A percentile compares a stretch with the other conserved stretches of the same genome.
Evolutionary conservation across 2,797 vertebrate genomes (phyloP).

Genomic region (Benthosema pterotum): DNA sequence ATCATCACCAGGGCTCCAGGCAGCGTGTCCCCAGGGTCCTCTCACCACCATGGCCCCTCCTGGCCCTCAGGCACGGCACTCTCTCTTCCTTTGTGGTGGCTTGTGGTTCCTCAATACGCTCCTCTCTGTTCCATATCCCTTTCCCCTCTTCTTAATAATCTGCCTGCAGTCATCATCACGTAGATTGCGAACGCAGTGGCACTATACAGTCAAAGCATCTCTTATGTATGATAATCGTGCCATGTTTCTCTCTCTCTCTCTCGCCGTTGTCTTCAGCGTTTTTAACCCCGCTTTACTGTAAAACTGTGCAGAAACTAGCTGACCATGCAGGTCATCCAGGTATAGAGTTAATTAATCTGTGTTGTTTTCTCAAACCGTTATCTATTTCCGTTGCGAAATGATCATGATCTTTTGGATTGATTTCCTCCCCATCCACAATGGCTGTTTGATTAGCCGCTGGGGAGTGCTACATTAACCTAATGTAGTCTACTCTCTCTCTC

Average conservation of each 20-base stretch:
- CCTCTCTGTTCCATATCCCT: constrained; percentile 7
- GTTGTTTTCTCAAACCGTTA: constrained; percentile 8
- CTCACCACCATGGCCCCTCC: constrained; percentile 78
- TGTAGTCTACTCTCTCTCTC: constrained; percentile 20
- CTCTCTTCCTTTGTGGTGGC: constrained; percentile 31
- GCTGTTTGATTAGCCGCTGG: constrained; percentile 40
- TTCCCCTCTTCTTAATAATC: constrained; percentile 5
- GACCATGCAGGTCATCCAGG: background rate
- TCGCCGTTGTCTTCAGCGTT: background rate
- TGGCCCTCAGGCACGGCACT: constrained; percentile 60
- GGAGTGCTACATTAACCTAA: constrained; percentile 36
- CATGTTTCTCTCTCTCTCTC: background rate
- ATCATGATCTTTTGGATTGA: constrained; percentile 25
- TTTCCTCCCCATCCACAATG: constrained; percentile 19
- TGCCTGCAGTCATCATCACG: constrained; percentile 24
- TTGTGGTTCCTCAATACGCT: constrained; percentile 34
- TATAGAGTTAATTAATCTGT: constrained; percentile 3
- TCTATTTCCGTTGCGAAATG: constrained; percentile 7
- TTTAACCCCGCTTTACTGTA: constrained; percentile 7
- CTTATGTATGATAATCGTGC: background rate
- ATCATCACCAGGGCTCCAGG: constrained; percentile 79
- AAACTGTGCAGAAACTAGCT: constrained; percentile 1
- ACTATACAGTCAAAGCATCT: constrained; percentile 13
- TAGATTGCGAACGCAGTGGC: constrained; percentile 28
- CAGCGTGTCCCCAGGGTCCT: constrained; percentile 79